These are phyloP conservation scores for Mustela lutreola DNA, from an alignment of 2,113 vertebrate species.

Conservation along the genomic window DNA sequence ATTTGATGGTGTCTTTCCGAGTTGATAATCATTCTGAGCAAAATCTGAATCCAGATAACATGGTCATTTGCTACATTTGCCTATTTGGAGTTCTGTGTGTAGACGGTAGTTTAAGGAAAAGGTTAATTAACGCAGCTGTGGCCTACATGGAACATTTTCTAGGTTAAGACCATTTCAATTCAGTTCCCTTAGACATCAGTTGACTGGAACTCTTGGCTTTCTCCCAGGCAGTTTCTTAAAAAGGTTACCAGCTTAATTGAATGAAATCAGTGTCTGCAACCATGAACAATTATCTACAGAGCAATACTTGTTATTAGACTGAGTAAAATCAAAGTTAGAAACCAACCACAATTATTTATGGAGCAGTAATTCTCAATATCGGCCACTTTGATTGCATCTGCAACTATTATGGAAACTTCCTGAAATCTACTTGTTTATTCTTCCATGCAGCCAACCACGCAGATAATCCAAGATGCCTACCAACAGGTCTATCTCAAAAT, in stretches of 20 bases:
- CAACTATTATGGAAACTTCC: conserved; percentile 11
- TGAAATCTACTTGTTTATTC: conserved; percentile 39
- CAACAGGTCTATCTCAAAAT: conserved; percentile 6
- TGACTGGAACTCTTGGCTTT: conserved; percentile 76
- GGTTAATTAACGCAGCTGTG: conserved; percentile 75
- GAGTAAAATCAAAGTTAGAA: conserved; percentile 76
- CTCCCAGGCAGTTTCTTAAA: conserved; percentile 78
- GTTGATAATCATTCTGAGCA: conserved; percentile 49
- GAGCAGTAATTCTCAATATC: not conserved
- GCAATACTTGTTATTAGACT: conserved; percentile 73
- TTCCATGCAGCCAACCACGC: not conserved
- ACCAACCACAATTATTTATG: conserved; percentile 58
- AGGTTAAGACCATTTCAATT: conserved; percentile 68
- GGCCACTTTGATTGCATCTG: not conserved
- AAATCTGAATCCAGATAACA: conserved; percentile 63
- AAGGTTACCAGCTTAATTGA: conserved; percentile 81
- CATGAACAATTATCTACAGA: conserved; percentile 77
- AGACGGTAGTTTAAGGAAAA: conserved; percentile 64
- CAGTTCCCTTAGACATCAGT: conserved; percentile 64
- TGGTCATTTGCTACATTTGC: conserved; percentile 34
- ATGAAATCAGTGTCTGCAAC: conserved; percentile 77
- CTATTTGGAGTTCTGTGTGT: conserved; percentile 40
- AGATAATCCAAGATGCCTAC: not conserved
- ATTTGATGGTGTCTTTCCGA: conserved; percentile 61
- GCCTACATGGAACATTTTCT: conserved; percentile 72